A percentile compares a stretch with the other conserved stretches of the same genome.
phyloP scores from a whole-genome alignment of 2,888 invertebrate genomes.

The Orthosia gracilis region DNA sequence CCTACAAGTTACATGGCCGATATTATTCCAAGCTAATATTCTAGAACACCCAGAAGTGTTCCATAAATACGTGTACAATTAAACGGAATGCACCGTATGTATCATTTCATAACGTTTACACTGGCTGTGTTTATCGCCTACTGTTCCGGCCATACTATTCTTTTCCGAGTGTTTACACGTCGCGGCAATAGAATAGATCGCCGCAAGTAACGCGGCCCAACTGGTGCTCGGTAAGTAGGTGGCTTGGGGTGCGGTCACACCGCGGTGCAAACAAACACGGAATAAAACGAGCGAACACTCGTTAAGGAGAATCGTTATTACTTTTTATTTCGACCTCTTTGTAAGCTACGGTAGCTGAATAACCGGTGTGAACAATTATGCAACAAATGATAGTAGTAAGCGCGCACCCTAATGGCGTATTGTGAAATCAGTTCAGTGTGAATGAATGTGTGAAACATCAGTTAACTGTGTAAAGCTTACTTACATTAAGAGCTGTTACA shows the following conservation, averaged over 20 bases:
- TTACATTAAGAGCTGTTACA: too few relatives aligned
- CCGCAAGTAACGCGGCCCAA: conserved; percentile 79
- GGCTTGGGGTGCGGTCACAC: conserved; percentile 53
- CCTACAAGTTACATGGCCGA: conserved; percentile 15
- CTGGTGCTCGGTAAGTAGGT: conserved; percentile 72
- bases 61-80: conserved; percentile 61
- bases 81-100: conserved; percentile 76
- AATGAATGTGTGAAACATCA: not conserved
- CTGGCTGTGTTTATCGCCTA: conserved; percentile 81
- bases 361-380: not conserved
- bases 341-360: conserved; percentile 1
- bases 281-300: conserved; percentile 15
- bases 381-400: not conserved
- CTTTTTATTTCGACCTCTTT: conserved; percentile 44
- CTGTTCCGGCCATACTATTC: conserved; percentile 83
- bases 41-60: conserved; percentile 60
- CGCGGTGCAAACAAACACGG: conserved; percentile 17
- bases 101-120: conserved; percentile 86
- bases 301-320: conserved; percentile 39
- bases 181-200: conserved; percentile 81
- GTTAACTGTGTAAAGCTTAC: not conserved
- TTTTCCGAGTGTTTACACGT: conserved; percentile 84
- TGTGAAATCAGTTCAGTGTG: not conserved
- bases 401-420: not conserved
- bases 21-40: conserved; percentile 54